Evolutionary conservation across 2,797 vertebrate genomes (phyloP).

Genomic region (Prunella strophiata): DNA sequence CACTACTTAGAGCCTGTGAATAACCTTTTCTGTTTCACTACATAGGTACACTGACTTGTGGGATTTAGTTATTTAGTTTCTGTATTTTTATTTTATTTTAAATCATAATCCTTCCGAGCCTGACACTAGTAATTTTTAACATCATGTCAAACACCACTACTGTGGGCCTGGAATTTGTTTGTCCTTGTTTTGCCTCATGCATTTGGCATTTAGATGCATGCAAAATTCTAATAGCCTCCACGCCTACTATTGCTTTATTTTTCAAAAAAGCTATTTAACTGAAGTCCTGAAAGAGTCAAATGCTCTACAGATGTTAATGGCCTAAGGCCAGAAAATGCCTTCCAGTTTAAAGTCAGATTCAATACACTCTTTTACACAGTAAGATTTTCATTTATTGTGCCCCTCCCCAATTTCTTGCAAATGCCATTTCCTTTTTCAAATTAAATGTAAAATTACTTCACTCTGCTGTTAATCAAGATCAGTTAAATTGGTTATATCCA

Average conservation of each 20-base stretch:
- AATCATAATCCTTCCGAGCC: background rate
- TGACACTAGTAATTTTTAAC: background rate
- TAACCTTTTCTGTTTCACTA: background rate
- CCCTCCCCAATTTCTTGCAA: background rate
- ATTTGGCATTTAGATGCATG: constrained; percentile 45
- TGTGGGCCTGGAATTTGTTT: constrained; percentile 37
- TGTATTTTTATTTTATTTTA: background rate
- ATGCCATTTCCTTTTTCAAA: background rate
- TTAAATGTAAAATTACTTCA: background rate
- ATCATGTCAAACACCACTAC: background rate
- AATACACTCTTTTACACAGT: background rate
- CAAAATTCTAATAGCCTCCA: constrained; percentile 31
- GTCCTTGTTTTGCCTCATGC: constrained; percentile 24
- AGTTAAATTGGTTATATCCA: constrained; percentile 2
- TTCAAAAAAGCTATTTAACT: constrained; percentile 56
- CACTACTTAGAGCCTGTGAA: background rate
- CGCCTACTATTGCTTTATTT: constrained; percentile 36
- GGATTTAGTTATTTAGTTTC: background rate
- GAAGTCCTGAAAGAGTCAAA: constrained; percentile 52
- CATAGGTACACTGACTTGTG: background rate
- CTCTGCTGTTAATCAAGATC: constrained; percentile 14
- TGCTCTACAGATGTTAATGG: constrained; percentile 47
- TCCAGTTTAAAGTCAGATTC: constrained; percentile 9
- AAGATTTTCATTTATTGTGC: background rate
- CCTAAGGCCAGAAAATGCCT: constrained; percentile 36